Conservation (phyloP, 2,888 invertebrate species). For the Acleris sparsana region DNA sequence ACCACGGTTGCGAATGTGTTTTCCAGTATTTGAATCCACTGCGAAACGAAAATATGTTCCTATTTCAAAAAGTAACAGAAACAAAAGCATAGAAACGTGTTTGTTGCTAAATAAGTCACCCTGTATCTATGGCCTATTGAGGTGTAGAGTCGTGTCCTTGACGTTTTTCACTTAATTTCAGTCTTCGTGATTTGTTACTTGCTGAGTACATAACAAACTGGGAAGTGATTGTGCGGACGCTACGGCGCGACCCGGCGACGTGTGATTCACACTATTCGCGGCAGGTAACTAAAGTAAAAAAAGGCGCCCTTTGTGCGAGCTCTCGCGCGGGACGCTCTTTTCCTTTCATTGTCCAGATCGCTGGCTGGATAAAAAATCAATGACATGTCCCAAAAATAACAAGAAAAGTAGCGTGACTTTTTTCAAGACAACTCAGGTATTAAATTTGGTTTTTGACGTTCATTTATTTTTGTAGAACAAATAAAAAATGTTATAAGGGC, state of each 20-base stretch:
- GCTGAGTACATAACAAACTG: neutral
- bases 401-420: conserved; percentile 27
- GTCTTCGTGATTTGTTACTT: too few species aligned
- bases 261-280: conserved; percentile 56
- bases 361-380: conserved; percentile 61
- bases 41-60: neutral
- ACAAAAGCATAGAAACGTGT: too few species aligned
- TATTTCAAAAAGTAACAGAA: neutral
- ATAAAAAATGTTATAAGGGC: too few species aligned
- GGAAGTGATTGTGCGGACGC: conserved; percentile 44
- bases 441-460: too few species aligned
- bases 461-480: too few species aligned
- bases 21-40: neutral
- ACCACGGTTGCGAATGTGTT: neutral
- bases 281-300: too few species aligned
- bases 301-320: conserved; percentile 58
- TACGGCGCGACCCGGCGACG: conserved; percentile 46
- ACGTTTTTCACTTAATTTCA: too few species aligned
- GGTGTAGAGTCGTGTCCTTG: too few species aligned
- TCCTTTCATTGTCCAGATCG: conserved; percentile 65
- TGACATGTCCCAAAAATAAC: conserved; percentile 57
- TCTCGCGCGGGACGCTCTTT: conserved; percentile 50
- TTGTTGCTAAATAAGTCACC: too few species aligned
- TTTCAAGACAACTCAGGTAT: neutral
- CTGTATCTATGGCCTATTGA: too few species aligned